These are phyloP conservation scores for Leptothorax acervorum DNA, from an alignment of 2,888 invertebrate species.

Conservation along the genomic window DNA sequence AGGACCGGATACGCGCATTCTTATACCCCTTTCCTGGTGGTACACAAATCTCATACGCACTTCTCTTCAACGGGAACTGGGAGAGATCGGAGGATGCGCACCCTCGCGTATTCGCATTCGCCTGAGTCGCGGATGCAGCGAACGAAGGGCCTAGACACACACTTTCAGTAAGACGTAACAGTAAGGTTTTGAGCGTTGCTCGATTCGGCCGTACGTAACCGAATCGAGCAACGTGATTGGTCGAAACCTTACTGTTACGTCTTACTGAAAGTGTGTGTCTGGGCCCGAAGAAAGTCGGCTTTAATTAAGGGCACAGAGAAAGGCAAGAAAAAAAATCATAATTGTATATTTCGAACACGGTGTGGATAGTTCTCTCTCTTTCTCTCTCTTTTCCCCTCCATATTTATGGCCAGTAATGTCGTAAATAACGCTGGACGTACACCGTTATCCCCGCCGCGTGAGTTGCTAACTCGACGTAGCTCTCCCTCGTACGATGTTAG, in stretches of 20 bases:
- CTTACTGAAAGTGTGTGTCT: too few relatives aligned
- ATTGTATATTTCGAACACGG: slow-evolving; percentile 47
- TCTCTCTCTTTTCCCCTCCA: slow-evolving; percentile 5
- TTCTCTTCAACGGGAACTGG: neutral
- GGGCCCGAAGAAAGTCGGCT: slow-evolving; percentile 2
- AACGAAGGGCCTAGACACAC: too few relatives aligned
- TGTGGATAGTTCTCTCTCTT: slow-evolving; percentile 24
- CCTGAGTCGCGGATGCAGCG: neutral
- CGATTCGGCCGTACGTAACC: too few relatives aligned
- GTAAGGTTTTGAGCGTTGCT: too few relatives aligned
- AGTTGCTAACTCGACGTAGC: slow-evolving; percentile 44
- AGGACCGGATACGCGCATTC: slow-evolving; percentile 65
- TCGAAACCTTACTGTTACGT: too few relatives aligned
- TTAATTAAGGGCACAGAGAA: neutral
- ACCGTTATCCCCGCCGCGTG: slow-evolving; percentile 39
- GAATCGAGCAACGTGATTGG: too few relatives aligned
- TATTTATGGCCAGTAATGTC: slow-evolving; percentile 63
- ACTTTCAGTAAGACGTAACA: too few relatives aligned
- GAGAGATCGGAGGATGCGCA: neutral
- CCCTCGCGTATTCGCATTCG: slow-evolving; percentile 22
- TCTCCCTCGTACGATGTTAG: slow-evolving; percentile 50
- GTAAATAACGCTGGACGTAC: slow-evolving; percentile 60
- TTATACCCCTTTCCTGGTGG: slow-evolving; percentile 39
- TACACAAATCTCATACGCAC: slow-evolving; percentile 41
- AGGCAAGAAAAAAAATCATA: neutral